Conservation (phyloP, 2,797 vertebrate species). For the Menidia menidia region DNA sequence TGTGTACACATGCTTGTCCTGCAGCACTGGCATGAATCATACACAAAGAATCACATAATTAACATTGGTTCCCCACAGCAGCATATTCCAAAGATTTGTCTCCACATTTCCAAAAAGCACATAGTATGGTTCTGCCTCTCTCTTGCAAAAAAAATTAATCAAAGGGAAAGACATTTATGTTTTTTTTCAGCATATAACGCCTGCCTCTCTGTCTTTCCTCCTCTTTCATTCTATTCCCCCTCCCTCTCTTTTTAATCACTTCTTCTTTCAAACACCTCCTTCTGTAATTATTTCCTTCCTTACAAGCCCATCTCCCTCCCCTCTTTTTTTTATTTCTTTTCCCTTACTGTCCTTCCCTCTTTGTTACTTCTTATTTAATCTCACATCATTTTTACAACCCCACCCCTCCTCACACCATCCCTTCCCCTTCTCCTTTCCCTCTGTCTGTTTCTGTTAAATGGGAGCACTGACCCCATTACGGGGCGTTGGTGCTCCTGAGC, state of each 20-base stretch:
- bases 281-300: constrained; percentile 73
- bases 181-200: constrained; percentile 54
- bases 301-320: constrained; percentile 26
- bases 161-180: constrained; percentile 38
- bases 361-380: constrained; percentile 78
- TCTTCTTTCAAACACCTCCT: constrained; percentile 67
- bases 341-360: constrained; percentile 55
- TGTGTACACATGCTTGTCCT: constrained; percentile 70
- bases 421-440: constrained; percentile 30
- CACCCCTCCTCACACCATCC: constrained; percentile 17
- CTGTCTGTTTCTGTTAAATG: constrained; percentile 77
- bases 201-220: constrained; percentile 1
- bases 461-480: constrained; percentile 82
- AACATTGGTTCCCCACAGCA: constrained; percentile 55
- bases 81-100: constrained; percentile 62
- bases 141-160: constrained; percentile 56
- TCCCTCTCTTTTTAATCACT: constrained; percentile 65
- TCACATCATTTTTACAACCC: constrained; percentile 56
- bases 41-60: constrained; percentile 61
- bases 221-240: constrained; percentile 49
- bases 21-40: constrained; percentile 59
- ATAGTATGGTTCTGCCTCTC: constrained; percentile 66
- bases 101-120: constrained; percentile 62
- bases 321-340: constrained; percentile 61
- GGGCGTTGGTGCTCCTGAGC: constrained; percentile 49